Base-by-base conservation (phyloP, 2,797 vertebrate genomes). In the Acanthurus tractus region DNA sequence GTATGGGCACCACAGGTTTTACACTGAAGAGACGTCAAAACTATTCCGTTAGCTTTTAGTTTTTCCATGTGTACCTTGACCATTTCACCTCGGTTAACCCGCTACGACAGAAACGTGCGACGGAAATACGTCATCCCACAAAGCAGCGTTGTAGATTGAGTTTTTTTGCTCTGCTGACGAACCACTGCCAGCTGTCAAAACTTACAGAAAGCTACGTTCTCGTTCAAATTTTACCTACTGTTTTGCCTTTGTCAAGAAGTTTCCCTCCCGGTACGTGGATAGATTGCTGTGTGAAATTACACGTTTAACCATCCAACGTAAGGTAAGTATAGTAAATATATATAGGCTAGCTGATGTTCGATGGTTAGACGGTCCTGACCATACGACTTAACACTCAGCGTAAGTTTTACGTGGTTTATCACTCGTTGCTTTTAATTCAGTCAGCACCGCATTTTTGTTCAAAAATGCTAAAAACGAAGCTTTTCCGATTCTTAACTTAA, bases 91-190 rank as follows among this genome's bases (percentile, higher is more conserved):
- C 1, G 14, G 1, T 0, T 50, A 15, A 45, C 25, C 15, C 0
- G 0, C 1, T 3, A 63, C 83, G 77, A 20, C 81, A 63, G 0
- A 73, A 0, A 25, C 4, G 1, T 70, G 88, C 84, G 90, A 86
- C 91, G 91, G 88, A 93, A 84, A 29, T 36, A 18, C 48, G 46
- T 48, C 40, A 49, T 1, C 0, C 1, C 38, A 7, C 49, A 59
- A 77, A 68, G 88, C 68, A 81, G 68, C 8, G 0, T 42, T 82
- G 88, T 58, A 65, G 48, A 22, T 15, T 6, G 40, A 56, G 77
- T 82, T 48, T 67, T 38, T 63, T 44, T 5, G 2, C 63, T 78
- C 18, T 85, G 88, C 86, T 89, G 88, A 89, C 88, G 89, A 78
- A 50, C 72, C 58, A 22, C 59, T 25, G 23, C n/a, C 50, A 72